Conservation (phyloP, 2,797 vertebrate species). For the Pelodytes ibericus region DNA sequence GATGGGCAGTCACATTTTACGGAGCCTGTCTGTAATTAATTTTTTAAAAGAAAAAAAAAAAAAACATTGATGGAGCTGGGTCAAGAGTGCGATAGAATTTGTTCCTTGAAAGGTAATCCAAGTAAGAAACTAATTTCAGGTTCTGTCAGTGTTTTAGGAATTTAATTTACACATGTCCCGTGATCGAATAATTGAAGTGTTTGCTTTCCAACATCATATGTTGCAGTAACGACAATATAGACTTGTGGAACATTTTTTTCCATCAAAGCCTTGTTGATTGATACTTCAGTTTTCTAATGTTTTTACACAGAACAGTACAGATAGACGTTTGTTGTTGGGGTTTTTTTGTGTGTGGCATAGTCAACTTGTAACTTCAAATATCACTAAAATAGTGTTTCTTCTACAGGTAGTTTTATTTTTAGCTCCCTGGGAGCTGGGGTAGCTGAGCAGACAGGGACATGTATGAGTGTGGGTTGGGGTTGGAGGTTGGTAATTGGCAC, state of each 20-base stretch:
- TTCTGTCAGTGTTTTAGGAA: slow-evolving; percentile 13
- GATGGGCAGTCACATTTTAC: slow-evolving; percentile 58
- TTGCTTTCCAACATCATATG: slow-evolving; percentile 4
- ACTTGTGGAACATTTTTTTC: not conserved
- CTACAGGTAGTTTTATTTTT: too few species aligned
- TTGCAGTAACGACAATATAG: not conserved
- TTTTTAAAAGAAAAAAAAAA: too few species aligned
- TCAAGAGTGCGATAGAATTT: slow-evolving; percentile 7
- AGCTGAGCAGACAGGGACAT: too few species aligned
- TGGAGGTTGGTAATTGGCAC: too few species aligned
- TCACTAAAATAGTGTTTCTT: too few species aligned
- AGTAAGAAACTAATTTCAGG: slow-evolving; percentile 31
- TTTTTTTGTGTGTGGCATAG: too few species aligned
- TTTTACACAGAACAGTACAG: too few species aligned
- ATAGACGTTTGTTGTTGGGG: too few species aligned
- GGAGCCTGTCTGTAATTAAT: slow-evolving; percentile 40
- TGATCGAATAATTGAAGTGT: slow-evolving; percentile 16
- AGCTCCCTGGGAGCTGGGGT: too few species aligned
- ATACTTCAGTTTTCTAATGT: too few species aligned
- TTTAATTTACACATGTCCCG: slow-evolving; percentile 11
- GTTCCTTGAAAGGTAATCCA: slow-evolving; percentile 7
- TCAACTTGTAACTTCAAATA: too few species aligned
- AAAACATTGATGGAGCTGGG: slow-evolving; percentile 54
- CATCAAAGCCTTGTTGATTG: not conserved
- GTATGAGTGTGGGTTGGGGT: too few species aligned